These are phyloP conservation scores for Gastracanthus pulcherrimus DNA, from an alignment of 2,888 invertebrate species.

Conservation along the genomic window DNA sequence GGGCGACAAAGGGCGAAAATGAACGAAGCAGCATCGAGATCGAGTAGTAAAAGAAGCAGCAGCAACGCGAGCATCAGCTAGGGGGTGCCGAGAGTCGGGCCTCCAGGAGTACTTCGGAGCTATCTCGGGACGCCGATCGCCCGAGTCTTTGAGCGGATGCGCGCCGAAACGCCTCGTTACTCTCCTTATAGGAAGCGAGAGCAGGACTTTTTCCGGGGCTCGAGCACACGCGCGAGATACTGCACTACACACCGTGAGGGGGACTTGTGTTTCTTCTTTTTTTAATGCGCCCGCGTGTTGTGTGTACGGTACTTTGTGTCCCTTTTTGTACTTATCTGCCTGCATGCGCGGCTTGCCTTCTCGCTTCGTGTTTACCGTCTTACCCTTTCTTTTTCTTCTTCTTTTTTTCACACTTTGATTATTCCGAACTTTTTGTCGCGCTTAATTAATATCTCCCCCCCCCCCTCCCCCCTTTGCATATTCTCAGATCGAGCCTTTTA, in stretches of 20 bases:
- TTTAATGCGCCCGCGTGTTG: not conserved
- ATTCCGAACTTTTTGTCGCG: constrained; percentile 1
- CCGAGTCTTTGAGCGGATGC: constrained; percentile 8
- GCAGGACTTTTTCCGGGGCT: not conserved
- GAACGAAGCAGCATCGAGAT: constrained; percentile 23
- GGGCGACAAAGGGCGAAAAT: constrained; percentile 6
- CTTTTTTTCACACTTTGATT: constrained; percentile 18
- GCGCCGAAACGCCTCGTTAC: constrained; percentile 53
- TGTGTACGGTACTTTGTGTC: constrained; percentile 2
- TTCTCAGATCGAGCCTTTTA: not conserved
- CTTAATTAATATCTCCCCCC: constrained; percentile 17
- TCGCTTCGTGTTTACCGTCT: not conserved
- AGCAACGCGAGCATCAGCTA: too few relatives aligned
- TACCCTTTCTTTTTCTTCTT: not conserved
- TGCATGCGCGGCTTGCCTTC: not conserved
- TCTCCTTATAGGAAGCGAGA: not conserved
- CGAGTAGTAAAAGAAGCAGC: too few relatives aligned
- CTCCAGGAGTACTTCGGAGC: too few relatives aligned
- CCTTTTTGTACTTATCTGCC: not conserved
- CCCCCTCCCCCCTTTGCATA: too few relatives aligned
- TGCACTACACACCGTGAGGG: not conserved
- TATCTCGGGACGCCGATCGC: constrained; percentile 5
- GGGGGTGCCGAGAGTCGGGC: too few relatives aligned
- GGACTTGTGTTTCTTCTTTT: not conserved
- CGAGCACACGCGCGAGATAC: not conserved